Conservation (phyloP, 37 sponge, comb jelly and placozoan genomes). For the Eunapius fragilis region DNA sequence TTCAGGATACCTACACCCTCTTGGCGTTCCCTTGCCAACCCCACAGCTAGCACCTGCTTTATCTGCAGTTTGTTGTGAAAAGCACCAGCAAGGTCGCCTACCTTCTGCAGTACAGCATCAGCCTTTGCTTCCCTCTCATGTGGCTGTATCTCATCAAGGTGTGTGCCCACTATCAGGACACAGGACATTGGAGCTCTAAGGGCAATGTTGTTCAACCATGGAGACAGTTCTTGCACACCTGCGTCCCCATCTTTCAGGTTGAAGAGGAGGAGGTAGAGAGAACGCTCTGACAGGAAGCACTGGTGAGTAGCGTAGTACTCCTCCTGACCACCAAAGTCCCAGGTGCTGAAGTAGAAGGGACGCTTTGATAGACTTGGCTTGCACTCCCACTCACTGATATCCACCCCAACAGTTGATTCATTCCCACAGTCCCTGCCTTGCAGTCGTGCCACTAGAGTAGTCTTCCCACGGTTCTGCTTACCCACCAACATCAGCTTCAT, state of each 20-base stretch:
- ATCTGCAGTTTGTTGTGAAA: conserved; percentile 42
- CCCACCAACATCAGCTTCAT: conserved; percentile 98
- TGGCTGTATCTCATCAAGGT: conserved; percentile 60
- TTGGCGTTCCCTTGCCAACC: conserved; percentile 19
- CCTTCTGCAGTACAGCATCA: conserved; percentile 27
- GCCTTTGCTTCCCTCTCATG: conserved; percentile 26
- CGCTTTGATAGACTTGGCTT: conserved; percentile 42
- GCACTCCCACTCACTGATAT: conserved; percentile 81
- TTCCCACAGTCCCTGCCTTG: conserved; percentile 70
- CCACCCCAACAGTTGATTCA: conserved; percentile 93
- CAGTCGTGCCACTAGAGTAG: conserved; percentile 86
- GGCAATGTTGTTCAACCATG: conserved; percentile 82
- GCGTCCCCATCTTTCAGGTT: conserved; percentile 57
- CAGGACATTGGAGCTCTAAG: conserved; percentile 64
- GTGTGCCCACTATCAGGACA: conserved; percentile 79
- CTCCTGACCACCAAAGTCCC: conserved; percentile 88
- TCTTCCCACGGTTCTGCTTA: conserved; percentile 83
- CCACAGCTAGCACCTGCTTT: conserved; percentile 32
- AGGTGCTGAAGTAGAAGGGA: conserved; percentile 72
- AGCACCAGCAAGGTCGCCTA: conserved; percentile 9
- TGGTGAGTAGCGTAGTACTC: conserved; percentile 91
- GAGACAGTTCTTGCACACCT: conserved; percentile 66
- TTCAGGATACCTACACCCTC: conserved; percentile 63
- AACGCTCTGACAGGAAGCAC: conserved; percentile 78
- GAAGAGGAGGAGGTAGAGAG: conserved; percentile 82